Percentiles rank a stretch among this genome's conserved stretches.
phyloP scores from a whole-genome alignment of 2,797 vertebrate genomes.

The Dendrocincla tyrannina region DNA sequence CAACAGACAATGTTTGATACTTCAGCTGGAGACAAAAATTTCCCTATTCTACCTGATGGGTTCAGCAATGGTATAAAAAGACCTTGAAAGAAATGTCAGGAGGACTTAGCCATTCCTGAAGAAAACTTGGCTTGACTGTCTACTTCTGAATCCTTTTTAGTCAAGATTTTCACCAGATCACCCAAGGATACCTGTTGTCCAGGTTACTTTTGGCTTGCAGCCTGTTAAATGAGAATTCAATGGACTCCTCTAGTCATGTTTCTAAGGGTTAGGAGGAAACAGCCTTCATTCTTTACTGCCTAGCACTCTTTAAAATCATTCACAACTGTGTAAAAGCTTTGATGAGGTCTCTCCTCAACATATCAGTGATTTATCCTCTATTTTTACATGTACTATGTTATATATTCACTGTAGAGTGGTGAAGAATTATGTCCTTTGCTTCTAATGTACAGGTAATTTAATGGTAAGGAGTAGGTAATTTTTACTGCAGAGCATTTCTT shows the following conservation, averaged over 20 bases:
- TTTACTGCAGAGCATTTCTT: not conserved
- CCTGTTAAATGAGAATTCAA: not conserved
- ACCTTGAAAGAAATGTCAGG: not conserved
- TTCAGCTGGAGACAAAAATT: not conserved
- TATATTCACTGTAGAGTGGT: not conserved
- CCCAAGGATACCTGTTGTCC: not conserved
- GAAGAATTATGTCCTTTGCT: not conserved
- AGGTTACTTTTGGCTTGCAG: not conserved
- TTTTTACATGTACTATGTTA: not conserved
- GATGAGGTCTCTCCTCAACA: not conserved
- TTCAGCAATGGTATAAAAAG: not conserved
- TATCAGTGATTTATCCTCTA: not conserved
- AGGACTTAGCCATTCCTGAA: not conserved
- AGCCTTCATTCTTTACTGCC: not conserved
- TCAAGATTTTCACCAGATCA: not conserved
- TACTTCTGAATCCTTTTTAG: not conserved
- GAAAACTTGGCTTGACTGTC: not conserved
- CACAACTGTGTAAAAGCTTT: not conserved
- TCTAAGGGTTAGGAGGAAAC: not conserved
- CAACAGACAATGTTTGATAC: not conserved
- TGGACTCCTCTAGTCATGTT: not conserved
- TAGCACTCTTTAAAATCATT: not conserved
- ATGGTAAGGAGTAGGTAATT: not conserved
- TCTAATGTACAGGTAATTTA: not conserved
- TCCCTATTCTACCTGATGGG: not conserved